A percentile compares a stretch with the other conserved stretches of the same genome.
Evolutionary conservation across 2,113 vertebrate species (phyloP).

Genomic region (Gnathochromis pfefferi): DNA sequence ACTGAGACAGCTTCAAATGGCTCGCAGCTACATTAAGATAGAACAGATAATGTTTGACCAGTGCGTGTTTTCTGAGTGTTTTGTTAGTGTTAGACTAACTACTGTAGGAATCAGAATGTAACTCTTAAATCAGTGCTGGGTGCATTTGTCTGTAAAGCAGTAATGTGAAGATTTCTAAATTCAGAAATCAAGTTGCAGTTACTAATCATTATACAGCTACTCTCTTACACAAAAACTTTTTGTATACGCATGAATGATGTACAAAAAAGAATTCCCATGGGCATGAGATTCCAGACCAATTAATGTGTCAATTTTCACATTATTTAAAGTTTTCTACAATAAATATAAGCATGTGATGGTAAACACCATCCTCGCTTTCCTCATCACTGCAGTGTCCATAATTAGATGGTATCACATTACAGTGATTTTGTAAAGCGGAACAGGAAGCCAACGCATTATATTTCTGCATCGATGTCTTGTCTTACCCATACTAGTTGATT

Average conservation of each 20-base stretch:
- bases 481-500: not conserved
- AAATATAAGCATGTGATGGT: not conserved
- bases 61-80: not conserved
- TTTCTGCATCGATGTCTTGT: not conserved
- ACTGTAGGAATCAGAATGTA: rapidly evolving
- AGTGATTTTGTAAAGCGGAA: not conserved
- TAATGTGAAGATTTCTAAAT: not conserved
- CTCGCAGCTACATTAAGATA: not conserved
- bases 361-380: not conserved
- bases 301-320: not conserved
- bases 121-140: not conserved
- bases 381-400: not conserved
- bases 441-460: not conserved
- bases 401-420: not conserved
- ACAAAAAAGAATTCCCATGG: not conserved
- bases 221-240: not conserved
- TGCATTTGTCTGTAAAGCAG: not conserved
- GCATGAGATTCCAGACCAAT: not conserved
- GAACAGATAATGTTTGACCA: not conserved
- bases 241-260: not conserved
- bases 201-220: not conserved
- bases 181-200: not conserved
- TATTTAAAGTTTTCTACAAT: not conserved
- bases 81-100: not conserved
- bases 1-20: not conserved